Evolutionary conservation across 2,113 vertebrate species (phyloP).

Genomic region (Nymphicus hollandicus): DNA sequence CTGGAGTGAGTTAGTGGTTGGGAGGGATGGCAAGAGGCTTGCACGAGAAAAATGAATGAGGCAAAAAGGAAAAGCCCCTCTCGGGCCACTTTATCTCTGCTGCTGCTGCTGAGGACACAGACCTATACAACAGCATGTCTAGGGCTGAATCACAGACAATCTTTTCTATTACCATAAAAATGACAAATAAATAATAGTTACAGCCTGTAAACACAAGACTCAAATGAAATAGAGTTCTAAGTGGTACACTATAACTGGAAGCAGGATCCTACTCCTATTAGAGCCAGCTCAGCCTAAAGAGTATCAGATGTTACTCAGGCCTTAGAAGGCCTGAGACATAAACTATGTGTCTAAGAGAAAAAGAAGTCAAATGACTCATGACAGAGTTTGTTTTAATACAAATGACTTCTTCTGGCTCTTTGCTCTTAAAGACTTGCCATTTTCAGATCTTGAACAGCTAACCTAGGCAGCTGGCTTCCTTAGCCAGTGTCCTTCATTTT

Average conservation of each 20-base stretch:
- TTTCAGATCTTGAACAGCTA: slow-evolving; percentile 23
- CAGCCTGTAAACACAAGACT: slow-evolving; percentile 29
- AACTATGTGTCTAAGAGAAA: slow-evolving; percentile 68
- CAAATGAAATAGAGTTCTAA: slow-evolving; percentile 49
- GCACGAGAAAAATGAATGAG: not conserved
- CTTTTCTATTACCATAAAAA: slow-evolving; percentile 62
- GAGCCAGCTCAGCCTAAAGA: slow-evolving; percentile 46
- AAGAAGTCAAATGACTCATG: slow-evolving; percentile 78
- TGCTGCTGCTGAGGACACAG: not conserved
- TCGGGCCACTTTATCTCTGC: not conserved
- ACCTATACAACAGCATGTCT: not conserved
- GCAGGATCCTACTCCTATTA: slow-evolving; percentile 49
- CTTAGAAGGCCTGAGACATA: slow-evolving; percentile 68
- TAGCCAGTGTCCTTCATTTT: not conserved
- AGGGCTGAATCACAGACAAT: not conserved
- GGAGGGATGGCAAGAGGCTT: not conserved
- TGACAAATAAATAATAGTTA: slow-evolving; percentile 54
- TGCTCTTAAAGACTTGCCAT: slow-evolving; percentile 62
- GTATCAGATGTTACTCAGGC: slow-evolving; percentile 69
- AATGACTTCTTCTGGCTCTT: slow-evolving; percentile 69
- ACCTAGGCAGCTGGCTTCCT: slow-evolving; percentile 29
- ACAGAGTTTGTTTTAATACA: slow-evolving; percentile 71
- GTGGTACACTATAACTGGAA: slow-evolving; percentile 14
- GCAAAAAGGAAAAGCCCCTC: not conserved
- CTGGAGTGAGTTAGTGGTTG: not conserved